Percentiles rank a stretch among this genome's conserved stretches.
phyloP scores from a whole-genome alignment of 2,797 vertebrate genomes.

The Anguilla megastoma region DNA sequence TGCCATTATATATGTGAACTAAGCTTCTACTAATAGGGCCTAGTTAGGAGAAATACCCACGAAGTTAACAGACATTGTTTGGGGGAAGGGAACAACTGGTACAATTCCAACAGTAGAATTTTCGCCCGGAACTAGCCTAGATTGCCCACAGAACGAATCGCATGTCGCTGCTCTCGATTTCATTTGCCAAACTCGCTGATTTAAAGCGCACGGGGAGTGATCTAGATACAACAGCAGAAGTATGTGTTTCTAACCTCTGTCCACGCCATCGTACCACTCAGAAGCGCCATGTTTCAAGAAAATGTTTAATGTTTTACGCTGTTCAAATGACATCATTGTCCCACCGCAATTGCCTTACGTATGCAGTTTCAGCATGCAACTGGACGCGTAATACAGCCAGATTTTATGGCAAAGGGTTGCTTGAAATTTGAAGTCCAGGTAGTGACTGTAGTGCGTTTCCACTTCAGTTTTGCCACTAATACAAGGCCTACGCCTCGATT shows the following conservation, averaged over 20 bases:
- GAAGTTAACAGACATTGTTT: neutral
- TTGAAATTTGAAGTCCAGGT: neutral
- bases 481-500: neutral
- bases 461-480: neutral
- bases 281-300: neutral
- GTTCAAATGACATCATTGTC: neutral
- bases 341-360: neutral
- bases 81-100: neutral
- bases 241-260: too few species aligned
- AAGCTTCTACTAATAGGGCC: too few species aligned
- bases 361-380: neutral
- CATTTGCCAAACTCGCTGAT: too few species aligned
- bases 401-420: neutral
- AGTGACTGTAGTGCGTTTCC: neutral
- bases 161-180: neutral
- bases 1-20: too few species aligned
- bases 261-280: neutral
- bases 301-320: neutral
- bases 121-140: neutral
- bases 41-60: too few species aligned
- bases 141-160: neutral
- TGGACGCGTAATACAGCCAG: neutral
- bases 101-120: neutral
- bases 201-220: too few species aligned
- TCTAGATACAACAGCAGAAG: too few species aligned